phyloP scores from a whole-genome alignment of 1,140 invertebrate species.

The Drosophila aff. region DNA sequence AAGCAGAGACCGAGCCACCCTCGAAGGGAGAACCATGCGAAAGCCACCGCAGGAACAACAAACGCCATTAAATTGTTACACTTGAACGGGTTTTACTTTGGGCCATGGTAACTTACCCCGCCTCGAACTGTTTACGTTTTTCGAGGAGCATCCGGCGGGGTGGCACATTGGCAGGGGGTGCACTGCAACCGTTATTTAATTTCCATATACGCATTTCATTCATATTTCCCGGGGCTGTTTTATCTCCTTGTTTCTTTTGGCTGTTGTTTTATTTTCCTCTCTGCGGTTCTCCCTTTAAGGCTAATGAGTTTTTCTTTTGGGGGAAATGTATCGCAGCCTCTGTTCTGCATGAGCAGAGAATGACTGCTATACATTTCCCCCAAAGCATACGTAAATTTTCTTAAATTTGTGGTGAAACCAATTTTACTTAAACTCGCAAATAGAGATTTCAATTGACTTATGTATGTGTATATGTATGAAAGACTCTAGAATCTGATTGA shows the following conservation, averaged over 20 bases:
- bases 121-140: slow-evolving; percentile 42
- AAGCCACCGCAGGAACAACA: slow-evolving; percentile 54
- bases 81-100: slow-evolving; percentile 83
- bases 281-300: slow-evolving; percentile 10
- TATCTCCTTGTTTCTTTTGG: slow-evolving; percentile 23
- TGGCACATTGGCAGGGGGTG: slow-evolving; percentile 2
- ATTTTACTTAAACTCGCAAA: not conserved
- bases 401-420: not conserved
- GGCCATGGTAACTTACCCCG: slow-evolving; percentile 67
- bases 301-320: slow-evolving; percentile 11
- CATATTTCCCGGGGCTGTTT: slow-evolving; percentile 60
- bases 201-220: slow-evolving; percentile 77
- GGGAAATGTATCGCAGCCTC: not conserved
- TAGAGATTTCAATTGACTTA: not conserved
- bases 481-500: not conserved
- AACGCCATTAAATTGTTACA: slow-evolving; percentile 84
- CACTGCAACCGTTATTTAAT: slow-evolving; percentile 64
- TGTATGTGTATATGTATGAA: too few relatives aligned
- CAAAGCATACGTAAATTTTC: not conserved
- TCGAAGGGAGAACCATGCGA: not conserved
- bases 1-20: slow-evolving; percentile 2
- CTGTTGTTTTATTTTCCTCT: slow-evolving; percentile 40
- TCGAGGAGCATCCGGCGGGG: not conserved
- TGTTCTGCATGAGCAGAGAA: too few relatives aligned
- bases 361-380: too few relatives aligned